Conservation (phyloP, 2,113 vertebrate genomes). For the Heterotis niloticus region DNA sequence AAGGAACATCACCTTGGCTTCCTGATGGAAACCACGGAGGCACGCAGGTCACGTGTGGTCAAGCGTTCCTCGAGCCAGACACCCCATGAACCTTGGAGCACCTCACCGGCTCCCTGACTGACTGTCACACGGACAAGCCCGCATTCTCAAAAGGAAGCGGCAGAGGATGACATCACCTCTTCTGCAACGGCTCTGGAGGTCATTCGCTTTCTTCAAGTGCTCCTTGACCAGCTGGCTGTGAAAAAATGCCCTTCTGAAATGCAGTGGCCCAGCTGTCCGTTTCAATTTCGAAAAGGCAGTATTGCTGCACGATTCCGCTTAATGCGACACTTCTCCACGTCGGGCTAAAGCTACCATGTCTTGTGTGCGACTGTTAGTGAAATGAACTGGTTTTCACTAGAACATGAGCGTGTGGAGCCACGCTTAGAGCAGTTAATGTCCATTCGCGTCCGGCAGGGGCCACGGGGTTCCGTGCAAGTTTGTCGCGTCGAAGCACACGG, state of each 20-base stretch:
- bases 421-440: not conserved
- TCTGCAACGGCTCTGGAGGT: not conserved
- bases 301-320: not conserved
- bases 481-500: too few species aligned
- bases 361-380: not conserved
- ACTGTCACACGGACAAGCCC: not conserved
- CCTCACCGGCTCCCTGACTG: not conserved
- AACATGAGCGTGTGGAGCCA: not conserved
- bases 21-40: not conserved
- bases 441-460: too few species aligned
- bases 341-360: not conserved
- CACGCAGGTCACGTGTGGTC: not conserved
- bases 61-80: not conserved
- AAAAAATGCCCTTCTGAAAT: not conserved
- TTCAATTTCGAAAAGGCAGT: not conserved
- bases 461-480: too few species aligned
- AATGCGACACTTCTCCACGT: not conserved
- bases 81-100: not conserved
- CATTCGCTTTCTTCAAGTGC: not conserved
- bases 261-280: not conserved
- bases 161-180: not conserved
- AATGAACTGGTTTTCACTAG: not conserved
- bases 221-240: conserved; percentile 11
- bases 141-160: not conserved
- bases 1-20: not conserved